Percentiles rank a stretch among this genome's conserved stretches.
These are phyloP conservation scores for Ectropis crepuscularia DNA, from an alignment of 2,888 invertebrate genomes.

Conservation along the genomic window DNA sequence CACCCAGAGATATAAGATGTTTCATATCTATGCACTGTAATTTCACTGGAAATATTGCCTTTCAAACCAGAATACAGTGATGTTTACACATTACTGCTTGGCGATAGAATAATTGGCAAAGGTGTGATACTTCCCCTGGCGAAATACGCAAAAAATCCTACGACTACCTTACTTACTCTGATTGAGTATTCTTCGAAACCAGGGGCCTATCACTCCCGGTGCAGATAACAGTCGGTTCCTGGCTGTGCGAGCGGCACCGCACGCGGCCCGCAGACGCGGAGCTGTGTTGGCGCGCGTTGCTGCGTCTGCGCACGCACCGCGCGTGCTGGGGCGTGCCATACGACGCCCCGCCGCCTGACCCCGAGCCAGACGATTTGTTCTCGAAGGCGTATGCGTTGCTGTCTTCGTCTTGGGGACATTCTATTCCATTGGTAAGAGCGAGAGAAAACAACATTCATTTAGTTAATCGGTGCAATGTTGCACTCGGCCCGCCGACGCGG, in stretches of 20 bases:
- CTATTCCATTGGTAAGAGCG: slow-evolving; percentile 69
- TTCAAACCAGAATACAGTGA: too few species aligned
- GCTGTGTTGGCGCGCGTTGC: slow-evolving; percentile 66
- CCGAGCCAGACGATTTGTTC: slow-evolving; percentile 51
- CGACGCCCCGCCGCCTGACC: slow-evolving; percentile 56
- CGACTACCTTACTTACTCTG: too few species aligned
- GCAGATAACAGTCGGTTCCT: slow-evolving; percentile 61
- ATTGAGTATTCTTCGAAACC: slow-evolving; percentile 11
- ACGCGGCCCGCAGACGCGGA: slow-evolving; percentile 46
- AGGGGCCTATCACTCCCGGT: slow-evolving; percentile 69
- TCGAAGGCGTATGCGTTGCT: slow-evolving; percentile 60
- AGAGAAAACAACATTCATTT: not conserved
- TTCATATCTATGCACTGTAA: too few species aligned
- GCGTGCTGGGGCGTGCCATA: slow-evolving; percentile 57
- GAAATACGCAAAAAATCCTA: too few species aligned
- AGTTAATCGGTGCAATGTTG: too few species aligned
- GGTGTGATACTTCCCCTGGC: too few species aligned
- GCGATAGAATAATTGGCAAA: too few species aligned
- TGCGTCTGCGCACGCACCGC: slow-evolving; percentile 63
- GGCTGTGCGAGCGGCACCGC: slow-evolving; percentile 53
- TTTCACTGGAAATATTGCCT: too few species aligned
- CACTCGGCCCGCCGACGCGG: not conserved
- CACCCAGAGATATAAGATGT: too few species aligned
- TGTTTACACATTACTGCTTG: too few species aligned
- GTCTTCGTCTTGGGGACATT: slow-evolving; percentile 72